phyloP scores from a whole-genome alignment of 2,113 vertebrate genomes.

The Lagopus muta region DNA sequence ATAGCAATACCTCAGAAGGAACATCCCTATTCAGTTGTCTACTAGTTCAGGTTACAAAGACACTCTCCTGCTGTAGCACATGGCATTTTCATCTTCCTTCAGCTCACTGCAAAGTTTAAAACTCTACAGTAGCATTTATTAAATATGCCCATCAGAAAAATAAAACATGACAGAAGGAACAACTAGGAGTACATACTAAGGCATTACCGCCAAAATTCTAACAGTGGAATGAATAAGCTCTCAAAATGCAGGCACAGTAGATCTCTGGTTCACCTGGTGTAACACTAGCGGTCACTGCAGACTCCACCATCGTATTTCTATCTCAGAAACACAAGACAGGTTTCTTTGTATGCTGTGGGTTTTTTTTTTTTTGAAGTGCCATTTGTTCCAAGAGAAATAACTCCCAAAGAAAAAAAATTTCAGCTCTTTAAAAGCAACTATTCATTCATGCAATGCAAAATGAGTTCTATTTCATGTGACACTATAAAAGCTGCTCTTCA shows the following conservation, averaged over 20 bases:
- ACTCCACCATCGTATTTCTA: not conserved
- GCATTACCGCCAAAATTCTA: not conserved
- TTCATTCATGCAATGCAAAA: not conserved
- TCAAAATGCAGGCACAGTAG: not conserved
- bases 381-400: not conserved
- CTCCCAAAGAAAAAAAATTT: not conserved
- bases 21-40: conserved; percentile 33
- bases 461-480: not conserved
- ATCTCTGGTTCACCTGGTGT: not conserved
- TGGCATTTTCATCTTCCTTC: conserved; percentile 1
- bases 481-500: not conserved
- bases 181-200: too few species aligned
- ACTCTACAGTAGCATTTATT: not conserved
- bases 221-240: not conserved
- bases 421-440: not conserved
- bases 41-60: conserved; percentile 67
- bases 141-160: not conserved
- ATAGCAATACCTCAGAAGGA: conserved; percentile 8
- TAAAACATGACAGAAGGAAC: not conserved
- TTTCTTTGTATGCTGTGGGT: too few species aligned
- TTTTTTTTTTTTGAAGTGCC: not conserved
- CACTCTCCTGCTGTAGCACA: conserved; percentile 16
- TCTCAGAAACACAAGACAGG: not conserved
- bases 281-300: not conserved
- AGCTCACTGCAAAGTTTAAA: not conserved